These are phyloP conservation scores for Nibea albiflora DNA, from an alignment of 2,113 vertebrate genomes.

Conservation along the genomic window DNA sequence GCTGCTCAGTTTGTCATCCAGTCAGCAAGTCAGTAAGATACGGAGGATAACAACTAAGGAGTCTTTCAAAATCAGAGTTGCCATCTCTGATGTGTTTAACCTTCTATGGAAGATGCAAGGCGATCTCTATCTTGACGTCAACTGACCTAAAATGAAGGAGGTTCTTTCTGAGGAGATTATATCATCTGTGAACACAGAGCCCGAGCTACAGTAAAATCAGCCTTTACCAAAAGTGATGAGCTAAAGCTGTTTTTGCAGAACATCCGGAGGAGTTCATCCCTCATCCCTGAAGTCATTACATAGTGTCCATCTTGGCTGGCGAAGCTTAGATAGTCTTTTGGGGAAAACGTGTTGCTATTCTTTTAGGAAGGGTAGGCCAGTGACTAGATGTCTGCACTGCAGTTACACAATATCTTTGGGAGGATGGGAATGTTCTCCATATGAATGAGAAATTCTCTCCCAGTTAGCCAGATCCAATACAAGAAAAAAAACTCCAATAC, in stretches of 20 bases:
- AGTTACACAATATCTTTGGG: not conserved
- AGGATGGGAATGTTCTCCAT: constrained; percentile 1
- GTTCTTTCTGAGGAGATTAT: constrained; percentile 28
- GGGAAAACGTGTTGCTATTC: not conserved
- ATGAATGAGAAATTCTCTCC: not conserved
- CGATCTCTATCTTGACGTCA: constrained; percentile 36
- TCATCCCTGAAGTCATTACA: not conserved
- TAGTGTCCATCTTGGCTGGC: not conserved
- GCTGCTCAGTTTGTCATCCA: constrained; percentile 22
- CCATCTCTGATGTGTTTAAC: constrained; percentile 44
- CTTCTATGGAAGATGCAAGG: constrained; percentile 33
- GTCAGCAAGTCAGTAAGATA: constrained; percentile 22
- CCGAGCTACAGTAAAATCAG: constrained; percentile 12
- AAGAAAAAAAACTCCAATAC: not conserved
- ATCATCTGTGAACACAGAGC: constrained; percentile 29
- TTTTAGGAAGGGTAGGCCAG: not conserved
- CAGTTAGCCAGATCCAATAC: not conserved
- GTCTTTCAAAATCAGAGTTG: constrained; percentile 13
- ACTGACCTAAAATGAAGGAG: constrained; percentile 40
- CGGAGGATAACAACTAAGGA: constrained; percentile 11
- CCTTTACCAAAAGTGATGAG: constrained; percentile 22
- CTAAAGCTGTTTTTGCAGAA: not conserved
- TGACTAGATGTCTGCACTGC: not conserved
- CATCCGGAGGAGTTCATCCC: not conserved
- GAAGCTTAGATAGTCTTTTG: not conserved